Base-by-base conservation (phyloP, 2,113 vertebrate genomes). In the Misgurnus mizolepis region DNA sequence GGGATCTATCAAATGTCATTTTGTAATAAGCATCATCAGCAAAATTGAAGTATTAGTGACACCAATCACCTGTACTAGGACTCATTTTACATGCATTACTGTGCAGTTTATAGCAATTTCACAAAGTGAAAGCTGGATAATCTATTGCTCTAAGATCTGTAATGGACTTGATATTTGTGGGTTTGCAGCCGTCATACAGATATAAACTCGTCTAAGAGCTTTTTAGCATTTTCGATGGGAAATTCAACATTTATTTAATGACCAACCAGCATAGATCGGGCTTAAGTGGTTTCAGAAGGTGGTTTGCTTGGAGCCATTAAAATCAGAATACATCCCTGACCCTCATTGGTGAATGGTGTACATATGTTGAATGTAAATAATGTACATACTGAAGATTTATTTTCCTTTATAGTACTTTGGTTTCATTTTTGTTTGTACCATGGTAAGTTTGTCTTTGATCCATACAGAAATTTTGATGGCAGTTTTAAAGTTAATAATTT, bases 361-460 rank as follows among this genome's bases (percentile, higher is more conserved):
- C 34, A 15, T 83, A 72, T 81, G 68, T 85, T 10, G 72, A 80
- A 65, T 91, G 90, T 91, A 89, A 86, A 91, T 89, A 88, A 55
- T 89, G 84, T 92, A 88, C 72, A 61, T 84, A 83, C 80, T 62
- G 22, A 41, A 41, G 27, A 87, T 72, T 88, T 17, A 50, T 86
- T 80, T 83, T 85, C 86, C 17, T 64, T 4, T 64, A 87, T 78
- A 65, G 55, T 69, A 53, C 39, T 64, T 76, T 67, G 47, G 45
- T 62, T 55, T 65, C 9, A 50, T 76, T 71, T 78, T 80, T 79
- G n/a, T 87, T 86, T 81, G 85, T 83, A 86, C 84, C 71, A 56
- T 87, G 90, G 91, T 91, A 91, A 90, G 90, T 91, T 82, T 87
- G 71, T 69, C 15, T 67, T 71, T 60, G 15, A 47, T 81, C 62